A percentile compares a stretch with the other conserved stretches of the same genome.
phyloP scores from a whole-genome alignment of 1,140 invertebrate genomes.

The Bombus sylvicola region DNA sequence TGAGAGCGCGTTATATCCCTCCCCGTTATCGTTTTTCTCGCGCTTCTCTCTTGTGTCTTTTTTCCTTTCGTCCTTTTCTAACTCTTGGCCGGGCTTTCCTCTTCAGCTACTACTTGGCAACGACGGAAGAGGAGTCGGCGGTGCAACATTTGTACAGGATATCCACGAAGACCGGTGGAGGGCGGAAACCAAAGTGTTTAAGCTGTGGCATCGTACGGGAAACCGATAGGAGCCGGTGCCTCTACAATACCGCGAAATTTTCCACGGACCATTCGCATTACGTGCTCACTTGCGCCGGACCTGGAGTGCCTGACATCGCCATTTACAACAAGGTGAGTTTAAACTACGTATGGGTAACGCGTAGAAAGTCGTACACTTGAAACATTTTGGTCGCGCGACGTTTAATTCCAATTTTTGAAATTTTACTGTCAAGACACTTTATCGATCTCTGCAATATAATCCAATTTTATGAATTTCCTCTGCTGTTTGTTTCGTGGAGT shows the following conservation, averaged over 20 bases:
- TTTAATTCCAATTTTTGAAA: too few relatives aligned
- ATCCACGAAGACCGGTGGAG: constrained; percentile 67
- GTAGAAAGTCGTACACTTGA: not conserved
- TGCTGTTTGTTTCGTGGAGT: too few relatives aligned
- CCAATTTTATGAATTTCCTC: too few relatives aligned
- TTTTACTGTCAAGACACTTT: too few relatives aligned
- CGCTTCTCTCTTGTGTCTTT: not conserved
- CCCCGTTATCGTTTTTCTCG: not conserved
- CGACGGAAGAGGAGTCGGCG: constrained; percentile 84
- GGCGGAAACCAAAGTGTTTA: constrained; percentile 82
- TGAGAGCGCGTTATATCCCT: constrained; percentile 1
- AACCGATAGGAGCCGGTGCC: constrained; percentile 83
- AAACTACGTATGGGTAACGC: not conserved
- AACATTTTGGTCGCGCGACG: too few relatives aligned
- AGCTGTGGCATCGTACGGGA: constrained; percentile 83
- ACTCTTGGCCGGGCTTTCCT: not conserved
- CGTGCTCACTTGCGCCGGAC: constrained; percentile 89
- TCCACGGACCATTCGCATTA: constrained; percentile 87
- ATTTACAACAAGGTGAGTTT: constrained; percentile 79
- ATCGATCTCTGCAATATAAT: too few relatives aligned
- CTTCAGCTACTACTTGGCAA: constrained; percentile 87
- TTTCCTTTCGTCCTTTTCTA: not conserved
- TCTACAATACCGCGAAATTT: constrained; percentile 88
- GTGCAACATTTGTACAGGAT: constrained; percentile 86
- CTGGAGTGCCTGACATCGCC: constrained; percentile 85